These are phyloP conservation scores for Lochmaea capreae DNA, from an alignment of 2,888 invertebrate genomes.

Conservation along the genomic window DNA sequence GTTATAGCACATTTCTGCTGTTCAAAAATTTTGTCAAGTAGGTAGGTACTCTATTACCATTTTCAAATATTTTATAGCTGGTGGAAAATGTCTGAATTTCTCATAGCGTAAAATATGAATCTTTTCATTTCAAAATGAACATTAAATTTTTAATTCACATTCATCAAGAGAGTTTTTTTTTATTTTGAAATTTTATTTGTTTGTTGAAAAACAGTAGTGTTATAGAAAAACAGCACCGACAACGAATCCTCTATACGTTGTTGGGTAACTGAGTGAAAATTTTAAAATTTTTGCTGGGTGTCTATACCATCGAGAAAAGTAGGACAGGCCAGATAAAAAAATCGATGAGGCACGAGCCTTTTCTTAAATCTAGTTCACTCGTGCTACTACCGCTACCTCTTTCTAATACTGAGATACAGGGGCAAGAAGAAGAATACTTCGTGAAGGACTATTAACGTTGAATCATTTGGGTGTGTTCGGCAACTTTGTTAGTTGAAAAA, in stretches of 20 bases:
- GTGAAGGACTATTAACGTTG: constrained; percentile 6
- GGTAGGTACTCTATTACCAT: no score
- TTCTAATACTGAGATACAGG: constrained; percentile 6
- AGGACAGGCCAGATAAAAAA: constrained; percentile 8
- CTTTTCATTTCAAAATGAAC: no score
- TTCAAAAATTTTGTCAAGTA: no score
- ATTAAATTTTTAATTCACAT: no score
- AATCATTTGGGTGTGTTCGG: constrained; percentile 3
- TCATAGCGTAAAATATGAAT: no score
- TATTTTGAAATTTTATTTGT: no score
- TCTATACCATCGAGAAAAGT: constrained; percentile 5
- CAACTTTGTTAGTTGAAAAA: background rate
- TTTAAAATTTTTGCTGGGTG: background rate
- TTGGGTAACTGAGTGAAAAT: background rate
- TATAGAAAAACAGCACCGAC: background rate
- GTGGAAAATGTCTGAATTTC: no score
- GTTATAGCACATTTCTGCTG: no score
- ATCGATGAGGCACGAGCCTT: constrained; percentile 19
- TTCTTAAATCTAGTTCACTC: constrained; percentile 21
- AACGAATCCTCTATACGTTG: background rate
- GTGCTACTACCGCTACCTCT: constrained; percentile 21
- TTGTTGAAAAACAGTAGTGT: no score
- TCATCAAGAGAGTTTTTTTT: no score
- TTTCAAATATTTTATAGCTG: no score
- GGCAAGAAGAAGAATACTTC: constrained; percentile 1